A percentile compares a stretch with the other conserved stretches of the same genome.
Evolutionary conservation across 2,797 vertebrate genomes (phyloP).

Genomic region (Parotocinclus haroldoi): DNA sequence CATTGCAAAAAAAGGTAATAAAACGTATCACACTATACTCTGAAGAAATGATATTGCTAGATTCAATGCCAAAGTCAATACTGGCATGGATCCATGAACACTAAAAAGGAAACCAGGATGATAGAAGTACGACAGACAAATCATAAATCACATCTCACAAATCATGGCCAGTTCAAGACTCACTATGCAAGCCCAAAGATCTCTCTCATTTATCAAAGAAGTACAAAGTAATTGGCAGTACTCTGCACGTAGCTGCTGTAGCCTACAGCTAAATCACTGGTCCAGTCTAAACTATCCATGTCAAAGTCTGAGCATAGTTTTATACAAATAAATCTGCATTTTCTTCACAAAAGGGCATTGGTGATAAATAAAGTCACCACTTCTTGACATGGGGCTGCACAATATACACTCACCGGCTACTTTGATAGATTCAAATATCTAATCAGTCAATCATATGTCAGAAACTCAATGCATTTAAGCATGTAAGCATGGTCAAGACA

Average conservation of each 20-base stretch:
- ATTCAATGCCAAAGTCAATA: conserved; percentile 14
- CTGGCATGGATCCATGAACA: background rate
- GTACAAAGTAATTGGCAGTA: conserved; percentile 4
- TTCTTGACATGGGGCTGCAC: too few species aligned
- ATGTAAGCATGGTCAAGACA: too few species aligned
- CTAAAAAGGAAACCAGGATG: conserved; percentile 3
- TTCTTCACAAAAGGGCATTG: too few species aligned
- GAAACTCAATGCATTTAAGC: too few species aligned
- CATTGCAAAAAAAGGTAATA: conserved; percentile 7
- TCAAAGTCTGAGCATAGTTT: too few species aligned
- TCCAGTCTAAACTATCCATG: conserved; percentile 1
- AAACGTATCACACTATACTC: conserved; percentile 17
- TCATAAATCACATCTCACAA: conserved; percentile 23
- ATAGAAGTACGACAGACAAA: conserved; percentile 9
- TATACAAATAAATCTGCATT: too few species aligned
- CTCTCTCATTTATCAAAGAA: conserved; percentile 22
- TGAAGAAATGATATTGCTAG: conserved; percentile 15
- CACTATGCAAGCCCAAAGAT: conserved; percentile 8
- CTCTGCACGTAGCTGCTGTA: conserved; percentile 3
- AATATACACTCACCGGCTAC: too few species aligned
- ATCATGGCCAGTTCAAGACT: conserved; percentile 2
- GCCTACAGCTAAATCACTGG: conserved; percentile 11
- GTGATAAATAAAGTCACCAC: too few species aligned
- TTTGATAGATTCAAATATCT: too few species aligned
- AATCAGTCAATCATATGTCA: too few species aligned